Evolutionary conservation across 2,888 invertebrate genomes (phyloP), one percentile per base, ranked within the genome.

Genomic region (Cheiracanthium punctorium): DNA sequence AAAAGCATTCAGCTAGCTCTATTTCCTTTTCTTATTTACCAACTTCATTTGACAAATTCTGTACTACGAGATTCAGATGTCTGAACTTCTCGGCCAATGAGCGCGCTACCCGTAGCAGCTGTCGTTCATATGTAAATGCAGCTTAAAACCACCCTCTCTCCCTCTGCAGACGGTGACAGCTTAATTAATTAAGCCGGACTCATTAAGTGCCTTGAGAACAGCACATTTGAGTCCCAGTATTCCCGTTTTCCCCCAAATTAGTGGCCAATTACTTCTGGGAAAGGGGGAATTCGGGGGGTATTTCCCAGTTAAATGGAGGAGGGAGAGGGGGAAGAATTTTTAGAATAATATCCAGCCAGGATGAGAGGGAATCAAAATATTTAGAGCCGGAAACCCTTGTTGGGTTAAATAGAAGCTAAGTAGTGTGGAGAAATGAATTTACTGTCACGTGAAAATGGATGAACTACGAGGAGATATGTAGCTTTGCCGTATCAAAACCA

Each of bases 171-270:
- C 58, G 58, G 20, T 58, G 58, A 58, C 58, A 58, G 58, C 58
- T 58, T 58, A 58, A 58, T 58, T 58, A 58, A 58, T 58, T 58
- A 58, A 58, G 58, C 58, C 24, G 58, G 58, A 58, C 58, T 58
- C 58, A 58, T 58, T 58, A 58, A 58, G 58, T 58, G 24, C 58
- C 24, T 58, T 24, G 58, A 58, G 58, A 58, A 58, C 58, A 58
- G 58, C 58, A 24, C 58, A 58, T 58, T 58, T 8, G 58, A 58
- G 20, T 58, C 58, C 58, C 58, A n/a, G 2, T 24, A 58, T 12
- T 24, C 58, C 58, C 58, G 58, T 58, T 58, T 58, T 24, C 58
- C 58, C 58, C 58, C 4, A 58, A 58, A 58, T 58, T 58, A 58
- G 58, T 58, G 58, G 58, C 58, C 58, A 58, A 58, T 58, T 58